These are phyloP conservation scores for Australoheros facetus DNA, from an alignment of 2,797 vertebrate genomes.

Conservation along the genomic window DNA sequence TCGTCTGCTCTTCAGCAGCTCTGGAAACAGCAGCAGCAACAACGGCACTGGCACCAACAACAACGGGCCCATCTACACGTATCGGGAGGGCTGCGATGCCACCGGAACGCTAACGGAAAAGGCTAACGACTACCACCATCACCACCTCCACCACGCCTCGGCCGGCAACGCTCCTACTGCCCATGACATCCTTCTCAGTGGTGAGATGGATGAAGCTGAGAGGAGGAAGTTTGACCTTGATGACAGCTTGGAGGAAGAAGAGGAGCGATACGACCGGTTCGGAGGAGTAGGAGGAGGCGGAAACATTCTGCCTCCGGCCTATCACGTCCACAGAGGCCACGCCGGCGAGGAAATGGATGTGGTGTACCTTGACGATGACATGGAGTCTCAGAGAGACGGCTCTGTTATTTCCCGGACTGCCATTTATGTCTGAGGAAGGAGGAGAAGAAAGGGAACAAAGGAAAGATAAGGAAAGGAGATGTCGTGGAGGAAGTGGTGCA, in stretches of 20 bases:
- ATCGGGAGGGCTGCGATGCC: conserved; percentile 81
- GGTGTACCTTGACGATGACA: conserved; percentile 83
- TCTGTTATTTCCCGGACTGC: conserved; percentile 90
- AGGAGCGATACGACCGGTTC: conserved; percentile 76
- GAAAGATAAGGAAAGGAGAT: conserved; percentile 15
- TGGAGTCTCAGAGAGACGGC: conserved; percentile 92
- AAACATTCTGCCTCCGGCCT: conserved; percentile 51
- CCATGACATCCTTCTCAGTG: conserved; percentile 76
- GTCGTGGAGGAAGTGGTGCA: conserved; percentile 25
- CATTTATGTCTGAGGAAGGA: conserved; percentile 84
- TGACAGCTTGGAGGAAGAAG: conserved; percentile 81
- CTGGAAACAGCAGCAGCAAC: conserved; percentile 56
- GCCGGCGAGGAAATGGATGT: conserved; percentile 51
- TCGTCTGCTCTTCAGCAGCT: conserved; percentile 78
- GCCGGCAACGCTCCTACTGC: conserved; percentile 47
- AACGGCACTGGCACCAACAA: conserved; percentile 73
- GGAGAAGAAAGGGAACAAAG: neutral
- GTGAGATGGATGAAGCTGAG: conserved; percentile 74
- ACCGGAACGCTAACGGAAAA: conserved; percentile 76
- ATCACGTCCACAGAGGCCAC: conserved; percentile 67
- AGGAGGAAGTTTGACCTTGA: conserved; percentile 82
- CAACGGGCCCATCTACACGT: conserved; percentile 81
- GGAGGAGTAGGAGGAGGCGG: conserved; percentile 55
- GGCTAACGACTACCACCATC: conserved; percentile 70
- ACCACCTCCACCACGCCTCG: conserved; percentile 51